Evolutionary conservation across 1,140 invertebrate genomes (phyloP).

Genomic region (Sycobia sp.): DNA sequence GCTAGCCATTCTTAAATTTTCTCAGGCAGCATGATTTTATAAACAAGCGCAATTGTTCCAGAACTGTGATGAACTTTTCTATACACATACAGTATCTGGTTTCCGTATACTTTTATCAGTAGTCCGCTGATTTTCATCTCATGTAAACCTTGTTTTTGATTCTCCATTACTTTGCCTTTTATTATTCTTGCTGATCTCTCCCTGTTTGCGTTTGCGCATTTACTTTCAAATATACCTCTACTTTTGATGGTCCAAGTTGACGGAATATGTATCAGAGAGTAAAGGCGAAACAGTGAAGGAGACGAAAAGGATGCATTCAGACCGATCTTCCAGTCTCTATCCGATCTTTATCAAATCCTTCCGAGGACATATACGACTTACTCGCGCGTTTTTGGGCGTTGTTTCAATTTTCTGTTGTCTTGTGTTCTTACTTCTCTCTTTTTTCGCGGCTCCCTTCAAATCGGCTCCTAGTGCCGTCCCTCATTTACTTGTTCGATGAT

Average conservation of each 20-base stretch:
- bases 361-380: slow-evolving; percentile 40
- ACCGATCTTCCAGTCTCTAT: slow-evolving; percentile 47
- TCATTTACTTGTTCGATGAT: slow-evolving; percentile 18
- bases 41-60: no score
- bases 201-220: slow-evolving; percentile 1
- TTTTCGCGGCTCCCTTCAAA: slow-evolving; percentile 14
- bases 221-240: slow-evolving; percentile 36
- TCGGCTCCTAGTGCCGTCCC: not conserved
- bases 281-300: slow-evolving; percentile 1
- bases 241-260: slow-evolving; percentile 48
- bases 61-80: no score
- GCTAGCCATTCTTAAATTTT: no score
- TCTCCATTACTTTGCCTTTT: no score
- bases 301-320: no score
- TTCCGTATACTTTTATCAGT: slow-evolving; percentile 41
- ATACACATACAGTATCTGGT: no score
- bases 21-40: no score
- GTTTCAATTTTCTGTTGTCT: slow-evolving; percentile 22
- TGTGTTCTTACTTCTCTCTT: not conserved
- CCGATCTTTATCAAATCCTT: slow-evolving; percentile 57
- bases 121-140: no score
- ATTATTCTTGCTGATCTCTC: no score
- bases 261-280: slow-evolving; percentile 27
- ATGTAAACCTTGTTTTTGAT: no score
- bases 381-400: slow-evolving; percentile 11